These are phyloP conservation scores for Halichoerus grypus DNA, from an alignment of 2,113 vertebrate species.

Conservation along the genomic window DNA sequence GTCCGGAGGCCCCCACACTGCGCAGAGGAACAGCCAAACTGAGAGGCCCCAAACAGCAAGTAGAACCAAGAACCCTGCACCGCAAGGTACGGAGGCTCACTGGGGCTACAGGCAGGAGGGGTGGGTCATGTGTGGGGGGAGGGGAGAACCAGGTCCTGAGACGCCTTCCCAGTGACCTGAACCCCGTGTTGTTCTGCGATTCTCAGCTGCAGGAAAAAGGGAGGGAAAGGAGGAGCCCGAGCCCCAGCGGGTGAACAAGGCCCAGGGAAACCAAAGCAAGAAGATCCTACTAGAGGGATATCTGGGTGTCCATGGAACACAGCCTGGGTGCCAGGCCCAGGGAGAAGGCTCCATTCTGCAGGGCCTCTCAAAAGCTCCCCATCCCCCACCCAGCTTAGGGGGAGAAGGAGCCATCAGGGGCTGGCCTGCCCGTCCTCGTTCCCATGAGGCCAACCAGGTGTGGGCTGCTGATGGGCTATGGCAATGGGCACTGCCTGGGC, in stretches of 20 bases:
- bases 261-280: background rate
- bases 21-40: background rate
- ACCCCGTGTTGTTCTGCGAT: background rate
- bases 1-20: too few relatives aligned
- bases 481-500: background rate
- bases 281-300: fast-evolving
- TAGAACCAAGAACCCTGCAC: background rate
- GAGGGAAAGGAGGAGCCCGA: background rate
- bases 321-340: background rate
- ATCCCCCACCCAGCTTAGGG: background rate
- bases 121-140: background rate
- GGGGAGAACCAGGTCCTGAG: background rate
- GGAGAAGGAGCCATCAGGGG: background rate
- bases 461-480: background rate
- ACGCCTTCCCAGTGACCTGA: background rate
- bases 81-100: background rate
- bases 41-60: background rate
- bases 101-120: background rate
- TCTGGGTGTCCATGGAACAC: too few relatives aligned
- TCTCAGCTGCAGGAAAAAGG: background rate
- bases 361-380: background rate
- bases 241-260: background rate
- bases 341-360: too few relatives aligned
- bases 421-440: background rate
- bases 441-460: background rate